Conservation (phyloP, 1,140 invertebrate genomes). For the Cotesia glomerata region DNA sequence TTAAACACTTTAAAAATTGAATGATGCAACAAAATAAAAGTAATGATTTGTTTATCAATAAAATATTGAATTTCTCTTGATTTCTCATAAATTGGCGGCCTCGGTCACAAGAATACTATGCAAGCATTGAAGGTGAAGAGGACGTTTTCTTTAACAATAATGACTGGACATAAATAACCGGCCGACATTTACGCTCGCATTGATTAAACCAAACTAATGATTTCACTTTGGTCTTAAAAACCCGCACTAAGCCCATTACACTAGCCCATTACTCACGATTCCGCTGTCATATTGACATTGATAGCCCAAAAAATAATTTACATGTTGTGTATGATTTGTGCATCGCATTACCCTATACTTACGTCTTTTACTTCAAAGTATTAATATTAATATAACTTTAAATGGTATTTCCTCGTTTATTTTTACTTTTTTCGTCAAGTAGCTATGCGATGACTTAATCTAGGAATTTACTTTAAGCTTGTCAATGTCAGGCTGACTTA, state of each 20-base stretch:
- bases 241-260: slow-evolving; percentile 46
- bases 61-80: too few species aligned
- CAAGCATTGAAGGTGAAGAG: slow-evolving; percentile 42
- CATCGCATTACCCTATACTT: not conserved
- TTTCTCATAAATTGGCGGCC: too few species aligned
- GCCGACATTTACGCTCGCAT: slow-evolving; percentile 63
- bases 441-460: too few species aligned
- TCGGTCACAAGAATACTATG: not conserved
- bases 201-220: slow-evolving; percentile 66
- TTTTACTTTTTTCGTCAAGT: too few species aligned
- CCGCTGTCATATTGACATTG: slow-evolving; percentile 61
- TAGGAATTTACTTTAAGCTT: too few species aligned
- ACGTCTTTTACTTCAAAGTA: too few species aligned
- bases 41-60: too few species aligned
- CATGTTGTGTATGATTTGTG: slow-evolving; percentile 46
- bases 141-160: slow-evolving; percentile 54
- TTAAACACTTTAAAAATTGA: too few species aligned
- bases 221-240: slow-evolving; percentile 58
- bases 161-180: slow-evolving; percentile 63
- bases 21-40: too few species aligned
- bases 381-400: too few species aligned
- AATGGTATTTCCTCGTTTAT: too few species aligned
- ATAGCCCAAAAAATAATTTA: slow-evolving; percentile 59
- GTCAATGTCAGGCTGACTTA: too few species aligned
- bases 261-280: slow-evolving; percentile 34